Evolutionary conservation across 2,888 invertebrate species (phyloP), one percentile per base, ranked within the genome.

Genomic region (Hedya salicella): DNA sequence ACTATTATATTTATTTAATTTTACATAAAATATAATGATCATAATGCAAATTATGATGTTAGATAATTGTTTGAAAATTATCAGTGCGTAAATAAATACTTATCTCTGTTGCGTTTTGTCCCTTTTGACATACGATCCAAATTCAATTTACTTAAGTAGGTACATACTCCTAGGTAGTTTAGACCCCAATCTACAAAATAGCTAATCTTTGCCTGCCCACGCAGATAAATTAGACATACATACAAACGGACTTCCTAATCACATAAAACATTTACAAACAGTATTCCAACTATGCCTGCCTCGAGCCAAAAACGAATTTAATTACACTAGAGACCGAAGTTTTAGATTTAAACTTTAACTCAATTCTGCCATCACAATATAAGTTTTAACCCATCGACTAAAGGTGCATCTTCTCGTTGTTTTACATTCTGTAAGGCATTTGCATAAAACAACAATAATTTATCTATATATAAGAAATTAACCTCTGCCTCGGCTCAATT

Each of bases 381-480:
- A 32, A 42, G 0, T n/a, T 30, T 57, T 46, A 57, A 32, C 0
- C 0, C 4, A n/a, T 46, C 2, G 17, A 32, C 17, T 46, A 16
- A 46, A 46, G 46, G 57, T 46, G 9, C 3, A 16, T 6, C 16
- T 25, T 32, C 6, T 6, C 3, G 17, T 44, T 30, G 32, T 57
- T 16, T 44, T 30, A 46, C 16, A 16, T 16, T 17, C 40, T 30
- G 21, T 59, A 75, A 72, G 67, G 14, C 83, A 91, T 92, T 91
- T 88, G 90, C 91, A 92, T 92, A 89, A 91, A 89, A 88, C 77
- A 83, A 86, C 86, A 81, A 91, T 92, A 89, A 85, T 85, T 92
- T 89, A 92, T 87, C 82, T 76, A 79, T 79, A 79, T 79, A 83
- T 83, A 83, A 84, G 85, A 85, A 89, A 88, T 91, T 91, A 91